Evolutionary conservation across 2,888 invertebrate genomes (phyloP), one percentile per base, ranked within the genome.

Genomic region (Nasonia oneida): DNA sequence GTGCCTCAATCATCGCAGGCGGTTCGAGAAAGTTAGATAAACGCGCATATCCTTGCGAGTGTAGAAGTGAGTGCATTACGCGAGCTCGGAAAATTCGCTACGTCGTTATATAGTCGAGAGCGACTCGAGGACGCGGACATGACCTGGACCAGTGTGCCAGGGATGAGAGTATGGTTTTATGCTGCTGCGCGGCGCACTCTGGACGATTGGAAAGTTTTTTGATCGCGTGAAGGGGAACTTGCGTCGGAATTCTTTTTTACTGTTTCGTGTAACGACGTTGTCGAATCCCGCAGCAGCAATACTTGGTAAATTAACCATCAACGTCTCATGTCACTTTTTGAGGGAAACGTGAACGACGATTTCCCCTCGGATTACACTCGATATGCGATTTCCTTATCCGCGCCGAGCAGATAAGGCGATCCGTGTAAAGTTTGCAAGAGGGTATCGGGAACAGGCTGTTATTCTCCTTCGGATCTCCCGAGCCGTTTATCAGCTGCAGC

Each of bases 81-180:
- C 33, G 67, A 67, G 67, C 33, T 33, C 12, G 50, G 50, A 74
- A 74, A 50, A 50, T 74, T 50, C 29, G 50, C 29, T 23, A 74
- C 74, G 74, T 74, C 50, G 42, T 47, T 39, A 47, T 47, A 47
- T 10, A 47, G 12, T 12, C 4, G 37, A 37, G 33, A 42, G 73
- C 64, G 67, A 67, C 4, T 33, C 47, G 74, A 29, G 47, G 29
- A 15, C 42, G 10, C 15, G 74, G 50, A 74, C n/a, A 50, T 74
- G 73, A 42, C 73, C 39, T 42, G 74, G 74, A 29, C 23, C 29
- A 47, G 29, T 29, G 4, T 67, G 15, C 29, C 23, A 33, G 67
- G 33, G 67, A 67, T 67, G 67, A 67, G 67, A 14, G 67, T 33
- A 29, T 67, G 67, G 8, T n/a, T 61, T 61, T 61, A 61, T 61